Evolutionary conservation across 2,888 invertebrate species (phyloP), one percentile per base, ranked within the genome.

Genomic region (Augochlorella aurata): DNA sequence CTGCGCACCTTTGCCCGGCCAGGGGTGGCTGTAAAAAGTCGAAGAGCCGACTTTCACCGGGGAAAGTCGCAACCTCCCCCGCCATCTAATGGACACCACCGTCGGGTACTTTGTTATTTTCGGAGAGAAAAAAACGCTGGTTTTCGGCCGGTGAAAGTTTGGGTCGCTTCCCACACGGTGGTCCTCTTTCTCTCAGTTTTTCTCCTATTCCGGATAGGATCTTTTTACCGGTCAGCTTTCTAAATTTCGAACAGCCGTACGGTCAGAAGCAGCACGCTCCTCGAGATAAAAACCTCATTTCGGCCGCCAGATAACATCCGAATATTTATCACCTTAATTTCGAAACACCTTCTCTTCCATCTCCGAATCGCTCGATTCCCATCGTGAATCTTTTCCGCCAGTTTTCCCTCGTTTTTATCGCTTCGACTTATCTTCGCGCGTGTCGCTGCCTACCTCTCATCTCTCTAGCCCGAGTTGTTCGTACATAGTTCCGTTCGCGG

Each of bases 81-180:
- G 16, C 18, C 50, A 14, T 67, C 69, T 72, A 47, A 73, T 84
- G 75, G 73, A 66, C 52, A 63, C 80, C 70, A 44, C 14, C 16
- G 24, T 16, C 16, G 21, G 8, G 49, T 74, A 74, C 80, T 81
- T 82, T 75, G 79, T 75, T 83, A 84, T 85, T 85, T 85, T 68
- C 63, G 65, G 47, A 61, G 63, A 61, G 29, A 29, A 24, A 61
- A 61, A 61, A 21, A 38, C 82, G 68, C 16, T 38, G 45, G 16
- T 71, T 70, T 66, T 52, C 61, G 24, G 14, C 2, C 1, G 63
- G 87, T 83, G 88, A 88, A 88, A 88, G 88, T 88, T 88, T 84
- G 75, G 77, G 70, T 38, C 76, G 14, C 18, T 38, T 38, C 38
- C 45, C 74, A 79, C 74, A 79, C 63, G 63, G 49, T 71, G 52